Percentiles rank a stretch among this genome's conserved stretches.
These are phyloP conservation scores for Podarcis cretensis DNA, from an alignment of 2,113 vertebrate genomes.

Conservation along the genomic window DNA sequence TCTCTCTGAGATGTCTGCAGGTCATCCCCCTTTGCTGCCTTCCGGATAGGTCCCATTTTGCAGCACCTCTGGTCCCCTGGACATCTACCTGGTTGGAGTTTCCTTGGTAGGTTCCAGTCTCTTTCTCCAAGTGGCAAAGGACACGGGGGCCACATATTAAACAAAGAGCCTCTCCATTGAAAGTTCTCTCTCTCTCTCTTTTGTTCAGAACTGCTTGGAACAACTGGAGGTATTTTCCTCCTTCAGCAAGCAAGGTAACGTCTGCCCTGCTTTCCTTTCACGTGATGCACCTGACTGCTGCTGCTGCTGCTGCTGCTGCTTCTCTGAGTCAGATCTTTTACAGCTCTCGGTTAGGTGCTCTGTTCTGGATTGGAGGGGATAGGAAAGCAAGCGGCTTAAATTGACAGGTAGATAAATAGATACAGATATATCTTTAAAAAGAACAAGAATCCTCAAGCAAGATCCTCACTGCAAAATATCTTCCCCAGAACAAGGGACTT, in stretches of 20 bases:
- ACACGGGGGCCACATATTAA: slow-evolving; percentile 35
- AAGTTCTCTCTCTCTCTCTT: background rate
- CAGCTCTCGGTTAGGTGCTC: background rate
- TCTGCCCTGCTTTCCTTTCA: background rate
- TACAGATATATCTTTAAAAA: background rate
- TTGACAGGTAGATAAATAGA: too few species aligned
- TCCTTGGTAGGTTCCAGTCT: slow-evolving; percentile 43
- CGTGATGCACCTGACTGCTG: background rate
- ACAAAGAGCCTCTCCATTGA: slow-evolving; percentile 2
- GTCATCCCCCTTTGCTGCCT: slow-evolving; percentile 17
- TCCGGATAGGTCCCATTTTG: slow-evolving; percentile 62
- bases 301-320: slow-evolving; percentile 13
- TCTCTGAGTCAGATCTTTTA: background rate
- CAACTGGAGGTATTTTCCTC: background rate
- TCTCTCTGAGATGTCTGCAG: slow-evolving; percentile 53
- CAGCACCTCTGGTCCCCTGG: slow-evolving; percentile 49
- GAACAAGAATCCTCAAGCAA: background rate
- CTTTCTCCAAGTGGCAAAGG: slow-evolving; percentile 14
- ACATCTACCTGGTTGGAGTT: slow-evolving; percentile 42
- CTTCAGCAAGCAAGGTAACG: background rate
- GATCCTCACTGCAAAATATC: background rate
- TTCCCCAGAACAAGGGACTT: background rate
- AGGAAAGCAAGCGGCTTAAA: background rate
- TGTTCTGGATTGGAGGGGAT: background rate
- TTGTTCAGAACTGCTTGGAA: background rate